Conservation (phyloP, 2,113 vertebrate species). For the pig (Sus scrofa) region DNA sequence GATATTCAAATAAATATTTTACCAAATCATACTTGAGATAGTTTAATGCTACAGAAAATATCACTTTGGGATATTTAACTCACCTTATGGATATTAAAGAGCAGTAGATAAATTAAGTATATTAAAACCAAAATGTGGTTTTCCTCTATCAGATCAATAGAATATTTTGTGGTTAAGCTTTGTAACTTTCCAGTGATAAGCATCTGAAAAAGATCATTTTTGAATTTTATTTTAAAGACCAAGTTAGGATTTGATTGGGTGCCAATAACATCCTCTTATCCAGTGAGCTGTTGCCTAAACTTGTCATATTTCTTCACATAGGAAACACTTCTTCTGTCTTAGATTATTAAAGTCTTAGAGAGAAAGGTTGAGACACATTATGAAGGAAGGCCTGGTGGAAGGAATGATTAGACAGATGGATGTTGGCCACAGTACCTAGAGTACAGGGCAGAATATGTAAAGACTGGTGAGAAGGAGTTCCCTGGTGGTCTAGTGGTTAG, state of each 20-base stretch:
- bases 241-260: not conserved
- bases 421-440: not conserved
- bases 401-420: not conserved
- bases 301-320: not conserved
- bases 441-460: not conserved
- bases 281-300: not conserved
- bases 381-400: not conserved
- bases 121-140: not conserved
- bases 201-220: not conserved
- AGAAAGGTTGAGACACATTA: not conserved
- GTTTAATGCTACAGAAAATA: not conserved
- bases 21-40: not conserved
- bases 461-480: accelerated
- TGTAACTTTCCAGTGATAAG: not conserved
- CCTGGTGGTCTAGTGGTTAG: too few species aligned
- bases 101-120: not conserved
- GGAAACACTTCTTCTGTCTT: not conserved
- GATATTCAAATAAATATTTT: not conserved
- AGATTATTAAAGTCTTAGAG: not conserved
- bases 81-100: not conserved
- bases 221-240: slow-evolving; percentile 28
- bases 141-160: not conserved
- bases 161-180: slow-evolving; percentile 1
- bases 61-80: not conserved
- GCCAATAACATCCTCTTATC: not conserved